Conservation (phyloP, 2,797 vertebrate species). For the Phrynocephalus guinanensis region DNA sequence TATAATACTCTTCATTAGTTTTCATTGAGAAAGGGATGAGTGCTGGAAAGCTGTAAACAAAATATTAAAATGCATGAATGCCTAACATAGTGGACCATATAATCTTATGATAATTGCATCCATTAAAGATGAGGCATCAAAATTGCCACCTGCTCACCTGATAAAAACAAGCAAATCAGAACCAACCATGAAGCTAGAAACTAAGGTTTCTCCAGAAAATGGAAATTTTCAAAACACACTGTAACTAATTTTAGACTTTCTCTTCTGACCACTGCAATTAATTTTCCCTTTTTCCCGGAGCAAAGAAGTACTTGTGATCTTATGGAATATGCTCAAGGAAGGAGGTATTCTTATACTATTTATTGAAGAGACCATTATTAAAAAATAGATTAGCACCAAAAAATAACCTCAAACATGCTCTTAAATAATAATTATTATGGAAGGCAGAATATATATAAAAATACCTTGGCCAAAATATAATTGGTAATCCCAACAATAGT, state of each 20-base stretch:
- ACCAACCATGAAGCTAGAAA: constrained; percentile 46
- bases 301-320: background rate
- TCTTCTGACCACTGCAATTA: background rate
- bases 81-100: constrained; percentile 49
- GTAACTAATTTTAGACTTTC: constrained; percentile 8
- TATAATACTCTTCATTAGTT: constrained; percentile 55
- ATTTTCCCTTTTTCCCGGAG: constrained; percentile 8
- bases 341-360: constrained; percentile 21
- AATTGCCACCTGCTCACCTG: constrained; percentile 57
- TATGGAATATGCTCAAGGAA: background rate
- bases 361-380: constrained; percentile 13
- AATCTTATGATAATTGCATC: constrained; percentile 67
- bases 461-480: too few relatives aligned
- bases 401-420: background rate
- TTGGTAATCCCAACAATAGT: too few relatives aligned
- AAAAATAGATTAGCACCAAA: constrained; percentile 26
- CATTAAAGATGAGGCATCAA: constrained; percentile 66
- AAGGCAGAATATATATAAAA: background rate
- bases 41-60: constrained; percentile 63
- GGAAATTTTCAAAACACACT: constrained; percentile 45
- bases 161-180: constrained; percentile 58
- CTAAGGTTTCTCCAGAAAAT: constrained; percentile 27
- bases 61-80: constrained; percentile 68
- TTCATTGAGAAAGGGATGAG: constrained; percentile 52
- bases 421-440: background rate